Evolutionary conservation across 2,888 invertebrate species (phyloP).

Genomic region (Thymelicus lineola): DNA sequence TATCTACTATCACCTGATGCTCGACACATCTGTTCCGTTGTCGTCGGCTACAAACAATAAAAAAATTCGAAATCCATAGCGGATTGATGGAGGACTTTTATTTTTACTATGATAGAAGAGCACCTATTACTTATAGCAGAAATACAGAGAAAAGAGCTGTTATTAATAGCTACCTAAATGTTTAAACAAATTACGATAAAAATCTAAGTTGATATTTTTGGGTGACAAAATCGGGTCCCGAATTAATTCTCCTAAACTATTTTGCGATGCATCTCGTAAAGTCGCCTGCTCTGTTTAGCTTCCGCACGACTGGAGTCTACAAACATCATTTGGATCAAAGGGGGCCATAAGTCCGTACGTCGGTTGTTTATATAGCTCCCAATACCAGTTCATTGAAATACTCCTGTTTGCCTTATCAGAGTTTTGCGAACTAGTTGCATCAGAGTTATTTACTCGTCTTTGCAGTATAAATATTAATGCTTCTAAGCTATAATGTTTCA

Average conservation of each 20-base stretch:
- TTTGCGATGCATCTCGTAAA: not conserved
- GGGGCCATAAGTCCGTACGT: not conserved
- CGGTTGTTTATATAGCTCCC: not conserved
- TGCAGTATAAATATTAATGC: too few relatives aligned
- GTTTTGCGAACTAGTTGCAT: not conserved
- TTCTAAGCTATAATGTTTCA: too few relatives aligned
- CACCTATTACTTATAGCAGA: too few relatives aligned
- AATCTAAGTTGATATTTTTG: not conserved
- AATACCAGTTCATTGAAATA: slow-evolving; percentile 1
- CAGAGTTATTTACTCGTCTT: not conserved
- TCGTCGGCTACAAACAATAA: too few relatives aligned
- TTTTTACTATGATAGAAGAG: too few relatives aligned
- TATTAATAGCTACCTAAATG: too few relatives aligned
- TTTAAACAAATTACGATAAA: not conserved
- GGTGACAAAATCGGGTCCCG: not conserved
- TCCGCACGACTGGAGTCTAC: slow-evolving; percentile 1
- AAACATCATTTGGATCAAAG: not conserved
- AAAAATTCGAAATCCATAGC: too few relatives aligned
- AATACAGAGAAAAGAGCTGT: too few relatives aligned
- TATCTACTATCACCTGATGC: too few relatives aligned
- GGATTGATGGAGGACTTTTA: too few relatives aligned
- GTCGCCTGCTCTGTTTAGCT: not conserved
- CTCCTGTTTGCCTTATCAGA: not conserved
- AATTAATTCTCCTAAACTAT: not conserved
- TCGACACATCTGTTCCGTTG: too few relatives aligned